A percentile compares a stretch with the other conserved stretches of the same genome.
Conservation (phyloP, 2,797 vertebrate species). For the Cottoperca gobio region DNA sequence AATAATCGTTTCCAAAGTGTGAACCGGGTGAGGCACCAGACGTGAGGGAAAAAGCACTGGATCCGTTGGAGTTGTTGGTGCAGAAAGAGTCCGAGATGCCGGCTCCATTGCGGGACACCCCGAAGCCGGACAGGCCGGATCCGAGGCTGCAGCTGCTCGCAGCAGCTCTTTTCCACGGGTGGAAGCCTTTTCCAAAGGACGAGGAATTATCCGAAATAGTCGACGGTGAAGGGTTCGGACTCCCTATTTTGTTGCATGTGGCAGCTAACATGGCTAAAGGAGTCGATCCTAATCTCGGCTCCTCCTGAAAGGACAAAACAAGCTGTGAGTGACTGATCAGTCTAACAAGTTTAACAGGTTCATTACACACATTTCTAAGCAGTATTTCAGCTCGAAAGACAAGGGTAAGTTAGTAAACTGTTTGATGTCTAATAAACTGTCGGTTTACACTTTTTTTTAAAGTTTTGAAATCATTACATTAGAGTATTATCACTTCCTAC, state of each 20-base stretch:
- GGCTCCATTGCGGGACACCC: conserved; percentile 87
- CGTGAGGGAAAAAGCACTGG: conserved; percentile 96
- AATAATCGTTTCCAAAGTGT: conserved; percentile 96
- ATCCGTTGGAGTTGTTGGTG: conserved; percentile 89
- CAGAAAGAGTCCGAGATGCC: conserved; percentile 93
- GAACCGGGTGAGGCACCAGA: conserved; percentile 90
- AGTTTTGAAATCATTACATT: conserved; percentile 2
- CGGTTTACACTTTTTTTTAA: not conserved
- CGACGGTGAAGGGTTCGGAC: conserved; percentile 95
- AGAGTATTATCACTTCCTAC: conserved; percentile 84
- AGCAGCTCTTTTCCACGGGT: conserved; percentile 95
- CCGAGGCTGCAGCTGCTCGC: conserved; percentile 94
- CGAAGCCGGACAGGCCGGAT: conserved; percentile 90
- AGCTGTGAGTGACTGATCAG: conserved; percentile 59
- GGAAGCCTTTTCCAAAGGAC: conserved; percentile 95
- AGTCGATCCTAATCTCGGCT: conserved; percentile 98
- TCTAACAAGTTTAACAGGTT: conserved; percentile 49
- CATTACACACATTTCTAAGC: conserved; percentile 8
- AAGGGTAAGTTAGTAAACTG: not conserved
- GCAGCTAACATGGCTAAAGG: conserved; percentile 99
- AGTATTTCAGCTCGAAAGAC: not conserved
- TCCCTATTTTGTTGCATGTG: conserved; percentile 99
- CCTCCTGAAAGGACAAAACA: conserved; percentile 89
- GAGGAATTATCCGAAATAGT: conserved; percentile 93
- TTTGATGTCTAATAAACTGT: not conserved